phyloP scores from a whole-genome alignment of 2,888 invertebrate species.

The Catocala sponsa region DNA sequence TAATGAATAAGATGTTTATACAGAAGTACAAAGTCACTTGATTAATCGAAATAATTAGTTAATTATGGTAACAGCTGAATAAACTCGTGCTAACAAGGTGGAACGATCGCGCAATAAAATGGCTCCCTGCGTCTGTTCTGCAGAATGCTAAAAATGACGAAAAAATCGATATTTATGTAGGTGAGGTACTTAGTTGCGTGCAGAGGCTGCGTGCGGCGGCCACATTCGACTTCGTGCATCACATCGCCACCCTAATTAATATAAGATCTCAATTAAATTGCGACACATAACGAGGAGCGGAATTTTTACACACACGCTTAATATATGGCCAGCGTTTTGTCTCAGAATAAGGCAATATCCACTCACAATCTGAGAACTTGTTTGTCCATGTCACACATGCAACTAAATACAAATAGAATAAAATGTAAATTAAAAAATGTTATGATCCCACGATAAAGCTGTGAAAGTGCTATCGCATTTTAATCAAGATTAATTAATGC shows the following conservation, averaged over 20 bases:
- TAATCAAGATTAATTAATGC: slow-evolving; percentile 58
- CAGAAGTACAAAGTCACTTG: slow-evolving; percentile 15
- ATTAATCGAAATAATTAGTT: slow-evolving; percentile 50
- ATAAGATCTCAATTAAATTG: slow-evolving; percentile 89
- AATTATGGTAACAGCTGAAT: slow-evolving; percentile 39
- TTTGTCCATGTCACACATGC: slow-evolving; percentile 70
- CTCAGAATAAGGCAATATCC: slow-evolving; percentile 77
- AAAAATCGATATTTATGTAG: slow-evolving; percentile 57
- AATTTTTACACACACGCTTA: slow-evolving; percentile 78
- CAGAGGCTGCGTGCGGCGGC: slow-evolving; percentile 82
- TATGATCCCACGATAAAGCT: slow-evolving; percentile 61
- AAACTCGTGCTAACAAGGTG: slow-evolving; percentile 49
- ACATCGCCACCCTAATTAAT: slow-evolving; percentile 86
- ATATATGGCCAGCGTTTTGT: slow-evolving; percentile 73
- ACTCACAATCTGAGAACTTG: slow-evolving; percentile 74
- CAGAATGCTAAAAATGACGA: slow-evolving; percentile 54
- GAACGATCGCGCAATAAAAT: slow-evolving; percentile 38
- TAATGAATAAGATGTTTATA: slow-evolving; percentile 4
- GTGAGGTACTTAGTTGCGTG: slow-evolving; percentile 75
- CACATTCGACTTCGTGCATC: slow-evolving; percentile 80
- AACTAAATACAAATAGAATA: slow-evolving; percentile 62
- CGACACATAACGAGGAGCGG: slow-evolving; percentile 83
- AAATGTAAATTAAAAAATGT: slow-evolving; percentile 66
- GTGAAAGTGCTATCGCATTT: slow-evolving; percentile 61
- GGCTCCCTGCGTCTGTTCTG: slow-evolving; percentile 35